Percentiles rank a stretch among this genome's conserved stretches.
Conservation (phyloP, 2,113 vertebrate genomes). For the Thryonomys swinderianus region DNA sequence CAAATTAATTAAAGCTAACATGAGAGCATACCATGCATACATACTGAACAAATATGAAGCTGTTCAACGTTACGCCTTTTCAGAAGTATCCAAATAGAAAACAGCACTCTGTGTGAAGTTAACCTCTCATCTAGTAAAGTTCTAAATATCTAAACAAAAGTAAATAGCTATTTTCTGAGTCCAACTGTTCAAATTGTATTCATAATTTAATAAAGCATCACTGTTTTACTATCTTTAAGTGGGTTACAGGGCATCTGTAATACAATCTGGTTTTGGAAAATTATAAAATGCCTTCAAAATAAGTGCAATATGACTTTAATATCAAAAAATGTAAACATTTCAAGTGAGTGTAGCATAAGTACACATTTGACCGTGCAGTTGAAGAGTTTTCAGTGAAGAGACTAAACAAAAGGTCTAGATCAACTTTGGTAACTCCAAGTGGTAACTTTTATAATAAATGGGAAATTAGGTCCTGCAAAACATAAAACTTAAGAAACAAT, state of each 20-base stretch:
- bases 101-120: neutral
- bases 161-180: conserved; percentile 6
- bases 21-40: neutral
- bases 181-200: neutral
- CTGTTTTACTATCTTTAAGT: neutral
- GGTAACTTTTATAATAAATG: neutral
- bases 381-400: neutral
- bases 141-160: neutral
- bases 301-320: neutral
- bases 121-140: neutral
- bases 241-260: neutral
- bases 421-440: neutral
- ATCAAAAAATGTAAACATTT: neutral
- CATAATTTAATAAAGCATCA: neutral
- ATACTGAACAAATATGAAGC: neutral
- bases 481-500: neutral
- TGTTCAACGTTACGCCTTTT: neutral
- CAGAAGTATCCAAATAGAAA: neutral
- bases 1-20: neutral
- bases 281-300: neutral
- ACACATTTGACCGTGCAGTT: neutral
- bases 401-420: neutral
- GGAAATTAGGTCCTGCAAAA: neutral
- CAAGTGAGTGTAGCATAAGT: neutral
- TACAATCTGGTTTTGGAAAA: neutral